Evolutionary conservation across 1,140 invertebrate genomes (phyloP).

Genomic region (Teleopsis dalmanni): DNA sequence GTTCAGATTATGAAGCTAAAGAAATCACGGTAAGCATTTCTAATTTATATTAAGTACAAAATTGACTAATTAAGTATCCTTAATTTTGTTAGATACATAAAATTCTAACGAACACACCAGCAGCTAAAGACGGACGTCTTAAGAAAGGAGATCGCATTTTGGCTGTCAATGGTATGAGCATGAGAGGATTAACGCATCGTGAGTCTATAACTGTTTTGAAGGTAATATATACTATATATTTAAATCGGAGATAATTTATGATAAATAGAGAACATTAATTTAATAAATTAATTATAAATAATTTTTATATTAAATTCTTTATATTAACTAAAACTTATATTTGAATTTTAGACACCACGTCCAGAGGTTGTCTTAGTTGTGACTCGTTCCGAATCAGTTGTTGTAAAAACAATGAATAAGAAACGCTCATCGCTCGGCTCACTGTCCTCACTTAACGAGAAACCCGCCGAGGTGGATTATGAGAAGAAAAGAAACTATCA

Average conservation of each 20-base stretch:
- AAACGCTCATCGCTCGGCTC: slow-evolving; percentile 42
- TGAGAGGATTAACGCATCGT: slow-evolving; percentile 72
- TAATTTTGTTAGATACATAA: slow-evolving; percentile 63
- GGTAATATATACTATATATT: slow-evolving; percentile 44
- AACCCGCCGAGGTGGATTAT: slow-evolving; percentile 29
- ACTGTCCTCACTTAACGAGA: slow-evolving; percentile 38
- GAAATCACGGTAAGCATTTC: slow-evolving; percentile 68
- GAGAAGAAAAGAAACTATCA: slow-evolving; percentile 39
- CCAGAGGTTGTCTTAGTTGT: slow-evolving; percentile 62
- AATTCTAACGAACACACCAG: slow-evolving; percentile 74
- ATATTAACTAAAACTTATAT: too few relatives aligned
- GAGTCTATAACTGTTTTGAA: slow-evolving; percentile 80
- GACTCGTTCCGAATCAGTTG: slow-evolving; percentile 39
- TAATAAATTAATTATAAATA: too few relatives aligned
- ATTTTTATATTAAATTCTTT: too few relatives aligned
- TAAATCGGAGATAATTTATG: background rate
- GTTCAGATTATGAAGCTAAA: slow-evolving; percentile 81
- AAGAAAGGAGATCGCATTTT: slow-evolving; percentile 79
- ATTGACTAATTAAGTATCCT: background rate
- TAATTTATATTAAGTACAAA: background rate
- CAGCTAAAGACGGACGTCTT: slow-evolving; percentile 76
- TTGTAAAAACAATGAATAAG: slow-evolving; percentile 36
- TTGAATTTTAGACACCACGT: slow-evolving; percentile 54
- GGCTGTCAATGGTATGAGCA: slow-evolving; percentile 79
- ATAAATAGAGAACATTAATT: background rate